Conservation (phyloP, 2,888 invertebrate species). For the Xestobium rufovillosum region DNA sequence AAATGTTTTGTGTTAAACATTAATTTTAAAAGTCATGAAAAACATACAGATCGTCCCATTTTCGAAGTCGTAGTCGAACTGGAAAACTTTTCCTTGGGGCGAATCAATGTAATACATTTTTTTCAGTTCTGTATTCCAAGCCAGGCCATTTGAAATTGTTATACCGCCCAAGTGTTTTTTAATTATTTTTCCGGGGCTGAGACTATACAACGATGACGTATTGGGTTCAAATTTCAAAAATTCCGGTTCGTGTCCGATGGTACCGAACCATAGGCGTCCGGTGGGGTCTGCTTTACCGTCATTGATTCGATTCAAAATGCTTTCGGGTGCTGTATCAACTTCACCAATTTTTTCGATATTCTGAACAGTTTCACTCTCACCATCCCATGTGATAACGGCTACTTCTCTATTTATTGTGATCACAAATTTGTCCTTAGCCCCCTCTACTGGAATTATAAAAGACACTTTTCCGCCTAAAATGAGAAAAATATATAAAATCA, state of each 20-base stretch:
- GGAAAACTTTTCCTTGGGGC: slow-evolving; percentile 52
- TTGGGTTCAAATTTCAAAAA: slow-evolving; percentile 19
- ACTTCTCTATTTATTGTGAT: slow-evolving; percentile 55
- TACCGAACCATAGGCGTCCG: slow-evolving; percentile 58
- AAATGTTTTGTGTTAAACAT: slow-evolving; percentile 23
- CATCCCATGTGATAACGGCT: slow-evolving; percentile 58
- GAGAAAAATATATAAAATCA: too few species aligned
- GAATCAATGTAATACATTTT: slow-evolving; percentile 72
- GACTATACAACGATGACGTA: slow-evolving; percentile 23
- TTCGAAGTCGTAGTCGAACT: slow-evolving; percentile 58
- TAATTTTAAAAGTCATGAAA: not conserved
- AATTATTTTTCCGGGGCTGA: slow-evolving; percentile 17
- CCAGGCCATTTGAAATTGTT: slow-evolving; percentile 54
- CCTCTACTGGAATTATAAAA: slow-evolving; percentile 59
- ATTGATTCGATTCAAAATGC: slow-evolving; percentile 57
- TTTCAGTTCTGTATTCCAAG: slow-evolving; percentile 61
- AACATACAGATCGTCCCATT: slow-evolving; percentile 43
- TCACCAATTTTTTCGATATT: slow-evolving; percentile 48
- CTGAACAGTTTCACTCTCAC: slow-evolving; percentile 46
- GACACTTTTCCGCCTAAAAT: too few species aligned
- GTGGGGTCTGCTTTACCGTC: slow-evolving; percentile 72
- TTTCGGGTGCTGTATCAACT: slow-evolving; percentile 50
- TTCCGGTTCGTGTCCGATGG: slow-evolving; percentile 28
- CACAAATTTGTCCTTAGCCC: slow-evolving; percentile 53
- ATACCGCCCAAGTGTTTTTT: slow-evolving; percentile 23